Conservation (phyloP, 2,888 invertebrate genomes). For the Augiades crinisus region DNA sequence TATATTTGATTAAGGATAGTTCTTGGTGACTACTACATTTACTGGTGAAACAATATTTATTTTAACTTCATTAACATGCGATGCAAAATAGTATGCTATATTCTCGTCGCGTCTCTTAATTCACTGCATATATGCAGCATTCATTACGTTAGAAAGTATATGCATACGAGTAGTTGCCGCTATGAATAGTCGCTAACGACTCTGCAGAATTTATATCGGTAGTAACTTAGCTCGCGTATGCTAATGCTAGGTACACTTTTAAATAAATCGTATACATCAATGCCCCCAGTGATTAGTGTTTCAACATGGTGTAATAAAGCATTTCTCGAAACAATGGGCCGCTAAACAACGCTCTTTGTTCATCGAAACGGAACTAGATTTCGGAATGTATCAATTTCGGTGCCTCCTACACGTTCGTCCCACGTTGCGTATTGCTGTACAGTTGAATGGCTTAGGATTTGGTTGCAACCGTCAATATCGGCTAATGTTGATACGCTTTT, state of each 20-base stretch:
- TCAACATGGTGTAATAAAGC: slow-evolving; percentile 43
- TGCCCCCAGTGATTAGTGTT: slow-evolving; percentile 33
- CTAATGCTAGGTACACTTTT: slow-evolving; percentile 20
- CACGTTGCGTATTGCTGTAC: slow-evolving; percentile 44
- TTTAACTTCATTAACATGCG: slow-evolving; percentile 12
- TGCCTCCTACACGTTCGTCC: slow-evolving; percentile 57
- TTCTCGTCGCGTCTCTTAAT: slow-evolving; percentile 20
- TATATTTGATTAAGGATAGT: too few relatives aligned
- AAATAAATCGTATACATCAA: slow-evolving; percentile 33
- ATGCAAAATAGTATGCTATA: slow-evolving; percentile 12
- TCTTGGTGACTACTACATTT: background rate
- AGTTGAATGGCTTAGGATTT: slow-evolving; percentile 47
- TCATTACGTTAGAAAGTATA: slow-evolving; percentile 24
- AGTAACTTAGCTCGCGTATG: slow-evolving; percentile 12
- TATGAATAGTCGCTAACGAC: slow-evolving; percentile 21
- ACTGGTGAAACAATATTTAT: background rate
- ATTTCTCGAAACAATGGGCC: slow-evolving; percentile 54
- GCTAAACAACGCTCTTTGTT: slow-evolving; percentile 50
- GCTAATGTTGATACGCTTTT: slow-evolving; percentile 40
- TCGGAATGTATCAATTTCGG: slow-evolving; percentile 49
- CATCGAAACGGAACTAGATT: slow-evolving; percentile 50
- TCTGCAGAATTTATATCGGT: slow-evolving; percentile 17
- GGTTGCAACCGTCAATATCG: slow-evolving; percentile 42
- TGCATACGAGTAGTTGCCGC: slow-evolving; percentile 10
- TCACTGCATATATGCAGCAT: slow-evolving; percentile 24